Evolutionary conservation across 2,113 vertebrate species (phyloP).

Genomic region (Colistium nudipinnis): DNA sequence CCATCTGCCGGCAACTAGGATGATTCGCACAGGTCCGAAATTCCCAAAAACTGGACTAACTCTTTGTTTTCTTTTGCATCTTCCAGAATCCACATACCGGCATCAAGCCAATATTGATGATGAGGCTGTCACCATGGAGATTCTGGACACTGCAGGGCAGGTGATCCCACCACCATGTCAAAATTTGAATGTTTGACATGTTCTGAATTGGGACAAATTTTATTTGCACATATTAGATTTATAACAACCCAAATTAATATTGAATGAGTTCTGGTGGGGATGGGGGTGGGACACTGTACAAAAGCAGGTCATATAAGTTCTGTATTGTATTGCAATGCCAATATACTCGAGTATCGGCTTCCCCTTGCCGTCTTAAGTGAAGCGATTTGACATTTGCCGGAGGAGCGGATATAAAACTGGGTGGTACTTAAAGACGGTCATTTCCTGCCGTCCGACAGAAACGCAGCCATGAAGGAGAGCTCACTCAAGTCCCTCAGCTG

Average conservation of each 20-base stretch:
- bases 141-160: constrained; percentile 98
- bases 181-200: not conserved
- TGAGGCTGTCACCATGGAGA: constrained; percentile 96
- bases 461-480: constrained; percentile 24
- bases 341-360: not conserved
- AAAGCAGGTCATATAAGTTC: no score
- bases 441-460: constrained; percentile 40
- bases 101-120: constrained; percentile 97
- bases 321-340: not conserved
- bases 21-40: no score
- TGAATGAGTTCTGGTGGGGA: no score
- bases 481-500: constrained; percentile 26
- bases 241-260: no score
- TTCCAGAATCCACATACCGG: constrained; percentile 94
- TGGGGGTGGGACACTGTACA: no score
- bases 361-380: not conserved
- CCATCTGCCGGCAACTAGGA: not conserved
- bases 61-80: constrained; percentile 2
- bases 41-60: not conserved
- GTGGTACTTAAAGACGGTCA: constrained; percentile 5
- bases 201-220: no score
- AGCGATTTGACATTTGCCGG: not conserved
- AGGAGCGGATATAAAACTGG: constrained; percentile 3
- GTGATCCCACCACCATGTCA: constrained; percentile 67
- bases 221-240: no score